Evolutionary conservation across 2,113 vertebrate species (phyloP).

Genomic region (Nematolebias whitei): DNA sequence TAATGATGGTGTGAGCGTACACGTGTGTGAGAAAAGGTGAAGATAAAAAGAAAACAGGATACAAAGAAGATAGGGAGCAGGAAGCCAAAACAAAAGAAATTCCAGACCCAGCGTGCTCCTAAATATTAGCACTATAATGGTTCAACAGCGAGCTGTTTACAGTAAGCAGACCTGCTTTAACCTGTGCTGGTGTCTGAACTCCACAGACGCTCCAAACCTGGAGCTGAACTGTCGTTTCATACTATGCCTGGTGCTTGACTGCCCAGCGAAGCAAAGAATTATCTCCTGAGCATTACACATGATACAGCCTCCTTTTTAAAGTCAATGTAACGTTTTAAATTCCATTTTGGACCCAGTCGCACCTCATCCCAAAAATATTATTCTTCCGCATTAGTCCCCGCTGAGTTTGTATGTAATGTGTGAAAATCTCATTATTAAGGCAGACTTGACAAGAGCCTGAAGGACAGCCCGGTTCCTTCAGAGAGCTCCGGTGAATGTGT

Average conservation of each 20-base stretch:
- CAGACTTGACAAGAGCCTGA: conserved; percentile 51
- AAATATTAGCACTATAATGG: conserved; percentile 21
- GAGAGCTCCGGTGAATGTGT: conserved; percentile 36
- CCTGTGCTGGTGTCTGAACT: conserved; percentile 22
- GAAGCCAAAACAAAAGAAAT: conserved; percentile 46
- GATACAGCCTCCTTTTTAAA: conserved; percentile 43
- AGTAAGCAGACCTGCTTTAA: conserved; percentile 36
- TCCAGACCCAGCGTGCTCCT: conserved; percentile 28
- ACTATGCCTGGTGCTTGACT: conserved; percentile 27
- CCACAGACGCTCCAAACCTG: conserved; percentile 18
- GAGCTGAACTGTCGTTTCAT: conserved; percentile 41
- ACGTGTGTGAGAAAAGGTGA: not conserved
- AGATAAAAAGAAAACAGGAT: conserved; percentile 6
- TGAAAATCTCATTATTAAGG: conserved; percentile 66
- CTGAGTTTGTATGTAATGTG: conserved; percentile 54
- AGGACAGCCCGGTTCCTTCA: conserved; percentile 54
- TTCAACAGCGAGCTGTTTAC: conserved; percentile 30
- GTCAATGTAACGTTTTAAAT: conserved; percentile 56
- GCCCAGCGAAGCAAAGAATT: conserved; percentile 40
- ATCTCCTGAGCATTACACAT: conserved; percentile 52
- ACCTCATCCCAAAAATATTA: conserved; percentile 49
- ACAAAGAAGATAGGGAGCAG: conserved; percentile 29
- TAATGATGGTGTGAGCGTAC: conserved; percentile 5
- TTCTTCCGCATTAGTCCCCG: conserved; percentile 49
- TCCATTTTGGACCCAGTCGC: conserved; percentile 55